Base-by-base conservation (phyloP, 2,797 vertebrate species). In the Adelosebastes latens region DNA sequence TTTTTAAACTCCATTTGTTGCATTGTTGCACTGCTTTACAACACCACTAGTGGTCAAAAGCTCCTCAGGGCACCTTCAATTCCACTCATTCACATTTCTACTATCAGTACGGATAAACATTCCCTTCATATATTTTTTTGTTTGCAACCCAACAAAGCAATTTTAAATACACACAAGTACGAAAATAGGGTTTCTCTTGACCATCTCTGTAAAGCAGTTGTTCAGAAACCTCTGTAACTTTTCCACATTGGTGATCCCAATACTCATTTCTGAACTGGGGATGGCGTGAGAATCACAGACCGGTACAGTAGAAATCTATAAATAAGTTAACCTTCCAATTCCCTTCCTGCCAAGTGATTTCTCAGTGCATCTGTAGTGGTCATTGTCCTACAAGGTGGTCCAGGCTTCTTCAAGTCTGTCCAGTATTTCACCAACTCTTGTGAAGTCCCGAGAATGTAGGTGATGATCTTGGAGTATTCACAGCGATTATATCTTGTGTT, bases 391-490 rank as follows among this genome's bases (percentile, higher is more conserved):
- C 96, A 94, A 6, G 85, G 72, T 6, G 87, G 70, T 3, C 56
- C 92, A 14, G 91, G 88, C 6, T 27, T 86, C 31, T 89, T 93
- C 32, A 96, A 86, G 6, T 93, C 85, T 0, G 87, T 85, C 97
- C 97, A 97, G 62, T 94, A 18, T 0, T 1, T 0, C 0, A 96
- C 58, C 75, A 97, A 31, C 2, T 97, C 74, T 0, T 9, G 0
- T 0, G 96, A 64, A 0, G 36, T 39, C 13, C 70, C 64, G 2
- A 93, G 90, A 12, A 96, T 96, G 12, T 92, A 95, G 10, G 96
- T 93, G 8, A 94, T 96, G 7, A 94, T 1, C 1, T 55, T 70
- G 0, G 85, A 79, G 81, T 88, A 97, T 0, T 81, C 62, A 13
- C 94, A 95, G 20, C 68, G 80, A 0, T 95, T 9, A 31, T 94